Conservation (phyloP, 2,113 vertebrate species). For the Ceratotherium simum region DNA sequence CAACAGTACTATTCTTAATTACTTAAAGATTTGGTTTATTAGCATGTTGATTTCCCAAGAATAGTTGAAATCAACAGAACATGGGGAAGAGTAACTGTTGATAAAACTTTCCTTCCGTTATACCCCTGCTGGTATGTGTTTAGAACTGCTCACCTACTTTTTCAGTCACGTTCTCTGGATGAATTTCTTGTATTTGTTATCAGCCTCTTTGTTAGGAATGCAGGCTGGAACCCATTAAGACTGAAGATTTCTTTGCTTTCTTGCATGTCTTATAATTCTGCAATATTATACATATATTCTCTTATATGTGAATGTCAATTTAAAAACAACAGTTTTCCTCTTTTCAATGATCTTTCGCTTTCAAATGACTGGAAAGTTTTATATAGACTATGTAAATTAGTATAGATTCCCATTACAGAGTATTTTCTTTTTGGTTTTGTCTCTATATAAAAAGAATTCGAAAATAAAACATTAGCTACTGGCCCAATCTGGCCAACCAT, state of each 20-base stretch:
- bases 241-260: neutral
- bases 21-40: neutral
- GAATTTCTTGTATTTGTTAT: neutral
- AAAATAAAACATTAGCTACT: constrained; percentile 39
- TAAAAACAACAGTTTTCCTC: neutral
- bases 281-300: neutral
- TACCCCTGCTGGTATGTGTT: neutral
- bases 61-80: constrained; percentile 45
- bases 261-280: neutral
- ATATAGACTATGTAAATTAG: neutral
- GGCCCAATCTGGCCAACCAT: neutral
- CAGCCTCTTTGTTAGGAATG: neutral
- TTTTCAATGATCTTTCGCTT: neutral
- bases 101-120: neutral
- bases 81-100: too few relatives aligned
- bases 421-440: constrained; percentile 49
- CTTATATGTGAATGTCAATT: neutral
- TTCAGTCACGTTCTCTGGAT: neutral
- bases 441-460: constrained; percentile 67
- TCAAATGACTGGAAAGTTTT: neutral
- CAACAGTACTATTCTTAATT: neutral
- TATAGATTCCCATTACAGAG: neutral
- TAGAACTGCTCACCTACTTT: neutral
- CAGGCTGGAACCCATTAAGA: neutral
- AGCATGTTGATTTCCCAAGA: neutral